Percentiles rank a stretch among this genome's conserved stretches.
phyloP scores from a whole-genome alignment of 2,888 invertebrate genomes.

The Scaptomyza polygonia region DNA sequence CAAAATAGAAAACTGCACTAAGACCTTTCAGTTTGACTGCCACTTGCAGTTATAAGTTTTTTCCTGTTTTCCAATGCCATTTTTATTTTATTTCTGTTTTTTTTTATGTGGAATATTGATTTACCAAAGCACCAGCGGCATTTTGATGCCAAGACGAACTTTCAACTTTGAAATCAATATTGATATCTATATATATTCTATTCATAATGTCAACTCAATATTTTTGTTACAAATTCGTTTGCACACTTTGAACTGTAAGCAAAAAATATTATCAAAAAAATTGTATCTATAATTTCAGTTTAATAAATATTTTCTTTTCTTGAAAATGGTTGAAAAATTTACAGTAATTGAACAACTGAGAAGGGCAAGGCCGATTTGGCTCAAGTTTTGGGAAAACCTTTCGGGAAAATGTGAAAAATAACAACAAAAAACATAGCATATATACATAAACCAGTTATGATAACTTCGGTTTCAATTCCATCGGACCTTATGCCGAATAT shows the following conservation, averaged over 20 bases:
- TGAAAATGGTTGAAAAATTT: no score
- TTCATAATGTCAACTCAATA: conserved; percentile 20
- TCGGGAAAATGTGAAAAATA: no score
- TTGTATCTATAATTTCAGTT: no score
- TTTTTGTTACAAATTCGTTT: conserved; percentile 4
- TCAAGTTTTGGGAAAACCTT: no score
- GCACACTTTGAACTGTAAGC: not conserved
- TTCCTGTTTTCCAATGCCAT: conserved; percentile 19
- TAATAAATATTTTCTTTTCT: no score
- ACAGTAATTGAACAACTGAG: no score
- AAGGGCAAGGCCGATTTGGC: no score
- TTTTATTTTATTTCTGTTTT: not conserved
- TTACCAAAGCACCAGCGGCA: not conserved
- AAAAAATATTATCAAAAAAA: not conserved
- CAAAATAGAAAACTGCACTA: conserved; percentile 35
- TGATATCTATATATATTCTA: conserved; percentile 14
- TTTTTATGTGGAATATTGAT: conserved; percentile 38
- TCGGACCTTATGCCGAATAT: no score
- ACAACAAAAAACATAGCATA: no score
- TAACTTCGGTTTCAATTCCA: no score
- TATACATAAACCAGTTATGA: no score
- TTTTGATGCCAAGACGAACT: conserved; percentile 1
- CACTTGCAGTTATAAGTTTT: conserved; percentile 52
- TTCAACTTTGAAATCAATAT: conserved; percentile 21
- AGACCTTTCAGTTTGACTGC: conserved; percentile 35